Base-by-base conservation (phyloP, 1,140 invertebrate species). In the Drosophila watanabei region DNA sequence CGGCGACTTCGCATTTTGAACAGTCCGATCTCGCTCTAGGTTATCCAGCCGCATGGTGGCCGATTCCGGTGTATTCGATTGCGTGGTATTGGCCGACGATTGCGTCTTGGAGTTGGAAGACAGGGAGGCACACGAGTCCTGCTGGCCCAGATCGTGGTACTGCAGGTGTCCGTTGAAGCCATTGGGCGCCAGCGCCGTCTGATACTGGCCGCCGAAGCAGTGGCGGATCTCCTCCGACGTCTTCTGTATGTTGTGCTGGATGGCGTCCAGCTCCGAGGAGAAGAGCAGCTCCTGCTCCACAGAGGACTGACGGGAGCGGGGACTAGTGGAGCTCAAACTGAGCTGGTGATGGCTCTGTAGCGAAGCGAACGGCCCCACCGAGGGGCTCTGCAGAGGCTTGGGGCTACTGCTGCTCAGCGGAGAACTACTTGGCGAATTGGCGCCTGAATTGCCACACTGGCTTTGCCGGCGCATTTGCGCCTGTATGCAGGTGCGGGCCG, bases 221-320 rank as follows among this genome's bases (percentile, higher is more conserved):
- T 97, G 98, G 85, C 98, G 97, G 93, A 99, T 99, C 94, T 99
- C 98, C 20, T 97, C 97, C 4, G 98, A 98, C 45, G 98, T 99
- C 91, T 97, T 96, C 65, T 97, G 95, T 59, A 99, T 95, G 65
- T 97, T 98, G 91, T 96, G 96, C 89, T 96, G 96, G 48, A 98
- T 71, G 20, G 56, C 96, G 92, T 99, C 98, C 92, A 98, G 97
- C 18, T 97, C 96, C n/a, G 86, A 72, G 91, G 96, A 97, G 92
- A 97, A 94, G 83, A 96, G 95, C 85, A 97, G 95, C 56, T 96
- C 96, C 75, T 91, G 85, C 72, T 93, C 93, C 63, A 93, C 92
- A 3, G 93, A 93, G 9, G 92, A 92, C 59, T 93, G 93, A 16
- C 93, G 83, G 11, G 92, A 93, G 35, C 92, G 82, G 41, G 92